phyloP scores from a whole-genome alignment of 1,140 invertebrate genomes.

The Delia radicum region DNA sequence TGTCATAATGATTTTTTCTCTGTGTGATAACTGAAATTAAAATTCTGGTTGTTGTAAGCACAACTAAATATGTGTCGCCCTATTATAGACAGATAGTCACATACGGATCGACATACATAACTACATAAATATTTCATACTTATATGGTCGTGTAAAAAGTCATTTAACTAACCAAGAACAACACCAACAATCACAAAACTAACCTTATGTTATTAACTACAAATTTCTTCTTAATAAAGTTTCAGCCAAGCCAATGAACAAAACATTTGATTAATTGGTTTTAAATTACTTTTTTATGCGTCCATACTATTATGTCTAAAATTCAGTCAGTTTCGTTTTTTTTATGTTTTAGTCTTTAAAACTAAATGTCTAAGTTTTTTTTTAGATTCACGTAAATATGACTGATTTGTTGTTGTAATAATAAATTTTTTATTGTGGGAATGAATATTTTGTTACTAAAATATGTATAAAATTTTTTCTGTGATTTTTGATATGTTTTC shows the following conservation, averaged over 20 bases:
- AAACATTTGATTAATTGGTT: neutral
- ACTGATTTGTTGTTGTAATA: slow-evolving; percentile 5
- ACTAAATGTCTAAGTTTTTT: neutral
- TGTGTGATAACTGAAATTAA: no score
- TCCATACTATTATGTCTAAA: neutral
- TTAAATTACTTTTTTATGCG: no score
- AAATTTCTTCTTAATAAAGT: neutral
- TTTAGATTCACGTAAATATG: neutral
- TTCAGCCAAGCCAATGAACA: neutral
- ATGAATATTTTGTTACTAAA: neutral
- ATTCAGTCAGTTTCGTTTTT: neutral
- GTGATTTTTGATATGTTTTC: neutral
- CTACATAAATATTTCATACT: neutral
- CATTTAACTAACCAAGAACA: neutral
- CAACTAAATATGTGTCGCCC: no score
- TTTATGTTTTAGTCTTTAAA: neutral
- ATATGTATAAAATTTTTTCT: no score
- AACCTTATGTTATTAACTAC: neutral
- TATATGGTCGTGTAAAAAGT: neutral
- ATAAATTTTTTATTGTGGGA: neutral
- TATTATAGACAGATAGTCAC: neutral
- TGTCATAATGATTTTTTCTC: no score
- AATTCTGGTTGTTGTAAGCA: no score
- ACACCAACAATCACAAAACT: neutral
- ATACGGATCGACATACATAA: neutral